Evolutionary conservation across 92 coral and sea anemone genomes (phyloP).

Genomic region (Anthopleura xanthogrammica): DNA sequence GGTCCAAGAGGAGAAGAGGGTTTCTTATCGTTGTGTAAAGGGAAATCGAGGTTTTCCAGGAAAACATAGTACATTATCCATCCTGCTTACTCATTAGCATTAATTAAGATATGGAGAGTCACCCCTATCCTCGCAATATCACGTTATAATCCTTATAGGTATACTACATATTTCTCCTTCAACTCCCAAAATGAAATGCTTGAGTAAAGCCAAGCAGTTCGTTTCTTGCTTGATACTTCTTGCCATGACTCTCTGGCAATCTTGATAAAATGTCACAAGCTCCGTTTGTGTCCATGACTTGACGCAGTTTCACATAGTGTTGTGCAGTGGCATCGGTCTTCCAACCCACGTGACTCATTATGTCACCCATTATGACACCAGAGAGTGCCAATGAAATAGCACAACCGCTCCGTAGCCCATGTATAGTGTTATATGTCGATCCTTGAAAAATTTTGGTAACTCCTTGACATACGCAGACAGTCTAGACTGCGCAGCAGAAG

Average conservation of each 20-base stretch:
- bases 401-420: too few relatives aligned
- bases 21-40: background rate
- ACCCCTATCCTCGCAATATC: too few relatives aligned
- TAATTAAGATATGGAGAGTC: too few relatives aligned
- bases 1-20: background rate
- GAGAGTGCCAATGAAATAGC: conserved; percentile 34
- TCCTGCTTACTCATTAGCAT: too few relatives aligned
- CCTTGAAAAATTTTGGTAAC: background rate
- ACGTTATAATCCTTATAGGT: too few relatives aligned
- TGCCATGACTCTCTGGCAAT: background rate
- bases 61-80: too few relatives aligned
- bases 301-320: background rate
- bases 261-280: background rate
- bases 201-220: too few relatives aligned
- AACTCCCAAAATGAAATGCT: too few relatives aligned
- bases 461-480: background rate
- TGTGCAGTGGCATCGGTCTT: background rate
- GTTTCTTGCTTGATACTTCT: background rate
- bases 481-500: conserved; percentile 31
- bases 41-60: background rate
- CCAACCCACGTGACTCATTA: conserved; percentile 14
- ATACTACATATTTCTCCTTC: too few relatives aligned
- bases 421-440: background rate
- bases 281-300: background rate
- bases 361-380: conserved; percentile 5